phyloP scores from a whole-genome alignment of 2,888 invertebrate genomes.

The Macrophya annulata region DNA sequence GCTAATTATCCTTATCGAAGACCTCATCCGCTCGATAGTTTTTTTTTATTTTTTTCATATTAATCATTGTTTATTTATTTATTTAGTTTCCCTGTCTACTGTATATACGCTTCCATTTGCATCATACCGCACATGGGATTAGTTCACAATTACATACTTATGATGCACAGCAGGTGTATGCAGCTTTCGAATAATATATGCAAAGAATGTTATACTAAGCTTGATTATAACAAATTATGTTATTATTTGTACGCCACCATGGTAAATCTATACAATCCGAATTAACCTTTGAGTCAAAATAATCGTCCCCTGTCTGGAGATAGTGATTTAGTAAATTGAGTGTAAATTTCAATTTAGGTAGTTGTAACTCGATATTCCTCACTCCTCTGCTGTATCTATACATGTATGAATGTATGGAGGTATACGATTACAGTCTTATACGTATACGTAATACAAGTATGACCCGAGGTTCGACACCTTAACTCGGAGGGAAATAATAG shows the following conservation, averaged over 20 bases:
- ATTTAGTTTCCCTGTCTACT: neutral
- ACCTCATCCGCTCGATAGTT: neutral
- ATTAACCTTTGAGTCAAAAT: constrained; percentile 1
- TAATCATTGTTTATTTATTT: neutral
- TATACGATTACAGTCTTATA: neutral
- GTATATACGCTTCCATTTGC: neutral
- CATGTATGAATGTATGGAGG: neutral
- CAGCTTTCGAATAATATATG: too few relatives aligned
- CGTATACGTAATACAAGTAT: neutral
- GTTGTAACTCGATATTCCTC: constrained; percentile 22
- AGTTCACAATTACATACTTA: too few relatives aligned
- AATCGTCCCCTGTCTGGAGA: neutral
- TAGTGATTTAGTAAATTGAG: constrained; percentile 31
- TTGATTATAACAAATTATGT: neutral
- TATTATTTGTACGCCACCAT: neutral
- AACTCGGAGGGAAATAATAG: neutral
- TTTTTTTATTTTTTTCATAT: neutral
- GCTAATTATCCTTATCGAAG: constrained; percentile 24
- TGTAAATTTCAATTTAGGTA: constrained; percentile 24
- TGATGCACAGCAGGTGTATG: too few relatives aligned
- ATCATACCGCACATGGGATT: neutral
- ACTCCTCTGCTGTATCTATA: neutral
- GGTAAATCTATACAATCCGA: neutral
- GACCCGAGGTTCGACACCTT: constrained; percentile 40
- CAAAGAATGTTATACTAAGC: neutral